These are phyloP conservation scores for Prinia subflava DNA, from an alignment of 2,113 vertebrate genomes.

Conservation along the genomic window DNA sequence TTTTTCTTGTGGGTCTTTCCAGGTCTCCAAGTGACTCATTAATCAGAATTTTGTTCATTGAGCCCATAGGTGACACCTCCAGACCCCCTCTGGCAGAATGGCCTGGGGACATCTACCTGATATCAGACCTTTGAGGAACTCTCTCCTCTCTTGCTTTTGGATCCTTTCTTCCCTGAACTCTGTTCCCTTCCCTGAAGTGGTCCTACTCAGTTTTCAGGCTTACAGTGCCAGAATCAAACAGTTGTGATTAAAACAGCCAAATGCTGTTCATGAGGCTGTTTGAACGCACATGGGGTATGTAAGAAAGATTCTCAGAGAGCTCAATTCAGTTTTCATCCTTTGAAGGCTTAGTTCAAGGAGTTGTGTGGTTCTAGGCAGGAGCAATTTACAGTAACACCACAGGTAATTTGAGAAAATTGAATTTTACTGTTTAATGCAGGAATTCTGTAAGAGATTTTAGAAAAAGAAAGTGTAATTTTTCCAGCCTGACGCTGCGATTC, in stretches of 20 bases:
- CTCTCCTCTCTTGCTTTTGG: rapidly evolving
- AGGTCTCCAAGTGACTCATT: not conserved
- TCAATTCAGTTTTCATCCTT: not conserved
- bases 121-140: not conserved
- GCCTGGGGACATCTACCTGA: not conserved
- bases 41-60: not conserved
- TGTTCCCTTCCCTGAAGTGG: rapidly evolving
- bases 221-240: not conserved
- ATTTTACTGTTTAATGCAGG: not conserved
- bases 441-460: not conserved
- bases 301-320: not conserved
- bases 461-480: not conserved
- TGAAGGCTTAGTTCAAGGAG: not conserved
- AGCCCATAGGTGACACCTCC: not conserved
- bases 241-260: not conserved
- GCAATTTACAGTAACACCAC: not conserved
- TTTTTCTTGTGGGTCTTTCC: not conserved
- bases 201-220: not conserved
- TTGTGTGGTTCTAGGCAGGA: not conserved
- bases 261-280: not conserved
- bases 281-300: not conserved
- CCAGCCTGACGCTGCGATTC: not conserved
- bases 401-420: not conserved
- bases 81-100: not conserved
- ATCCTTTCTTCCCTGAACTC: not conserved